Evolutionary conservation across 1,140 invertebrate genomes (phyloP).

Genomic region (Eueides isabella): DNA sequence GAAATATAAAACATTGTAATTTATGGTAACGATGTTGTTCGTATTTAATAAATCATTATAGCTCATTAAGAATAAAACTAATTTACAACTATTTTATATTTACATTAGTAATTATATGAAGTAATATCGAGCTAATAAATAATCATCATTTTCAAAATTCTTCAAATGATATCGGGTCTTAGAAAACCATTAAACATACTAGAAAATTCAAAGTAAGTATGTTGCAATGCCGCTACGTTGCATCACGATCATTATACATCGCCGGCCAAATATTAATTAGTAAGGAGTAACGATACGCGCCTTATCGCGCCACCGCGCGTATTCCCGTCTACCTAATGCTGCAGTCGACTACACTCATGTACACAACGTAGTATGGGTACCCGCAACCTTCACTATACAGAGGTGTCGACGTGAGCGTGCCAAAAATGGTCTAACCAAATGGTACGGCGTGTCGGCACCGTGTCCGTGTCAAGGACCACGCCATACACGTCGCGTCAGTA

Average conservation of each 20-base stretch:
- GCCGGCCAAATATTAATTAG: constrained; percentile 1
- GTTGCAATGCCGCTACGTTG: background rate
- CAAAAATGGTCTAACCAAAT: background rate
- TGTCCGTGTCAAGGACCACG: background rate
- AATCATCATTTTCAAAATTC: background rate
- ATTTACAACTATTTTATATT: background rate
- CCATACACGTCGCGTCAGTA: background rate
- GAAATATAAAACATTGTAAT: background rate
- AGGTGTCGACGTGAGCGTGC: background rate
- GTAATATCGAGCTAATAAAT: background rate
- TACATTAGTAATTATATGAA: background rate
- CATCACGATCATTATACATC: background rate
- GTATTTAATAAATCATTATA: background rate
- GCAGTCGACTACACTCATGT: background rate
- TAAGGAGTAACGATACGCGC: background rate
- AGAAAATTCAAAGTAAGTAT: background rate
- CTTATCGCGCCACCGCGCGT: background rate
- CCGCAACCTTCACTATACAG: background rate
- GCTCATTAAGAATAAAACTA: background rate
- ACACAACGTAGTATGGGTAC: background rate
- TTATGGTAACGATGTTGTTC: background rate
- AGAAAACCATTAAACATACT: background rate
- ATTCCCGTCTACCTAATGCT: background rate
- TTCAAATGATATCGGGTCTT: background rate
- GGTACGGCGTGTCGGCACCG: background rate